These are phyloP conservation scores for Andrena flavipes DNA, from an alignment of 2,888 invertebrate species.

Conservation along the genomic window DNA sequence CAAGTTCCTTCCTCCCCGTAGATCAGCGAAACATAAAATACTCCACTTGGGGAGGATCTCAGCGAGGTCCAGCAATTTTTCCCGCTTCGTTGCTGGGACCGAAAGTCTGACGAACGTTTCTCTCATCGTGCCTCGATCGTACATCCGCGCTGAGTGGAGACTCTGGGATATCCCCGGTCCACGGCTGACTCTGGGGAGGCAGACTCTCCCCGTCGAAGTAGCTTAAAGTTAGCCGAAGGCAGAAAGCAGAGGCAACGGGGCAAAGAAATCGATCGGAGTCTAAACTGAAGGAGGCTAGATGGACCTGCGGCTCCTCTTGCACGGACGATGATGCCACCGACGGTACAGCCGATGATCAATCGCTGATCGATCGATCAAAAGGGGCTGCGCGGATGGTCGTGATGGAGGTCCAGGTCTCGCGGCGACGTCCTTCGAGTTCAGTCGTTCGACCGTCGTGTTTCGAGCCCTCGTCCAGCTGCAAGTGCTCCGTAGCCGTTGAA, in stretches of 20 bases:
- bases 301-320: background rate
- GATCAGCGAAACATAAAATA: no score
- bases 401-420: constrained; percentile 36
- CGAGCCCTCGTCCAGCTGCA: constrained; percentile 23
- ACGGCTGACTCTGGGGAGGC: no score
- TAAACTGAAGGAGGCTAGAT: background rate
- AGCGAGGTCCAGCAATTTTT: no score
- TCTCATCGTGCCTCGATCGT: no score
- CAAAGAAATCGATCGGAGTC: background rate
- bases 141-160: no score
- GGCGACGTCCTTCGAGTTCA: background rate
- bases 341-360: constrained; percentile 4
- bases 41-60: no score
- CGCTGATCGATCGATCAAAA: constrained; percentile 15
- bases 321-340: background rate
- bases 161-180: no score
- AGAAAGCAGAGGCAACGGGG: background rate
- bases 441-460: background rate
- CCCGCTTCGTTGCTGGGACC: no score
- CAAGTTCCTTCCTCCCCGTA: no score
- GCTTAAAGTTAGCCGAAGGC: no score
- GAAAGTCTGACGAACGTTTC: no score
- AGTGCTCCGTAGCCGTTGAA: constrained; percentile 36
- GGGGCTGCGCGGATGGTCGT: background rate
- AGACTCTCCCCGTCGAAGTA: no score